Percentiles rank a stretch among this genome's conserved stretches.
Evolutionary conservation across 2,888 invertebrate species (phyloP).

Genomic region (Dexiosoma caninum): DNA sequence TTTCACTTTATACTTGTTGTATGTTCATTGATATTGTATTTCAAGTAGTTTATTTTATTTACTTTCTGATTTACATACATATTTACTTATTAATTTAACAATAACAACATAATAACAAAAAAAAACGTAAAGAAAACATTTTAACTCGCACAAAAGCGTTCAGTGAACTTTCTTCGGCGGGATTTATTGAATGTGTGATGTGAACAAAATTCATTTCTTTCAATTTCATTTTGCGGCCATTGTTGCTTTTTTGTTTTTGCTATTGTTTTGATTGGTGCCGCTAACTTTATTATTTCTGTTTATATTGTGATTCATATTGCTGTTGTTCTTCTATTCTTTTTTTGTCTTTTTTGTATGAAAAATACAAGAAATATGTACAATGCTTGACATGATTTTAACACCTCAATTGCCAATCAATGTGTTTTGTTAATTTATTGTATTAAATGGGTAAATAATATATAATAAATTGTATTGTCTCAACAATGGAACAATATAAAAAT

Average conservation of each 20-base stretch:
- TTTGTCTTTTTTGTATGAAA: not conserved
- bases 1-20: too few relatives aligned
- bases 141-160: slow-evolving; percentile 30
- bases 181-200: slow-evolving; percentile 33
- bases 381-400: slow-evolving; percentile 41
- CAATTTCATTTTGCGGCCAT: not conserved
- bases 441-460: slow-evolving; percentile 24
- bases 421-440: slow-evolving; percentile 5
- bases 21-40: not conserved
- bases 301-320: not conserved
- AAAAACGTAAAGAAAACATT: not conserved
- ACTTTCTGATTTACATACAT: slow-evolving; percentile 31
- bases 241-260: not conserved
- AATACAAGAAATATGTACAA: not conserved
- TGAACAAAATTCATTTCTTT: slow-evolving; percentile 9
- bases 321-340: not conserved
- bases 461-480: slow-evolving; percentile 13
- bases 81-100: slow-evolving; percentile 35
- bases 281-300: not conserved
- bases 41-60: slow-evolving; percentile 22
- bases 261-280: not conserved
- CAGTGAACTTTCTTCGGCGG: slow-evolving; percentile 41
- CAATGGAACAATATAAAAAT: not conserved
- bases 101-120: not conserved
- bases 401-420: slow-evolving; percentile 12